These are phyloP conservation scores for Manis javanica DNA, from an alignment of 2,797 vertebrate species.

Conservation along the genomic window DNA sequence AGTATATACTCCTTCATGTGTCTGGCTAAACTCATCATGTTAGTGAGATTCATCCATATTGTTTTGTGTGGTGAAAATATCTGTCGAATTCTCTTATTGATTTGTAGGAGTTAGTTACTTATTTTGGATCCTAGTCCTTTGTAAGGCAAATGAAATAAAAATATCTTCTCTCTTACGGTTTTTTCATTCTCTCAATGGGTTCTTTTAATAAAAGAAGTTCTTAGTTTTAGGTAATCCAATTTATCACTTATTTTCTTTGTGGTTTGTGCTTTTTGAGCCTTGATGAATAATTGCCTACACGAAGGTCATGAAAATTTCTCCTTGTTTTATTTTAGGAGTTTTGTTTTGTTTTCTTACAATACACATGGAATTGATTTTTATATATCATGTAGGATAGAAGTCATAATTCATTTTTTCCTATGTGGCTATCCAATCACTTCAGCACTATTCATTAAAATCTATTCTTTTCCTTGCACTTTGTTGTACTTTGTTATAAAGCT, in stretches of 20 bases:
- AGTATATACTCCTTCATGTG: background rate
- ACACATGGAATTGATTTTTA: constrained; percentile 11
- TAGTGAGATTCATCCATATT: background rate
- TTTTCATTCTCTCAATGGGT: background rate
- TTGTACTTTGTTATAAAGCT: constrained; percentile 25
- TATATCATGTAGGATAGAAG: background rate
- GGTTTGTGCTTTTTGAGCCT: background rate
- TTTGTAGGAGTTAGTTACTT: background rate
- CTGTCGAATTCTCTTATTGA: background rate
- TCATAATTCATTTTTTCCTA: constrained; percentile 22
- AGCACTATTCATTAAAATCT: background rate
- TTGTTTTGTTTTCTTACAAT: background rate
- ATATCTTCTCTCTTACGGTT: background rate
- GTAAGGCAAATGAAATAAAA: background rate
- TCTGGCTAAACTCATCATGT: background rate
- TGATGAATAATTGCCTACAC: constrained; percentile 31
- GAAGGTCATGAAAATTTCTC: background rate
- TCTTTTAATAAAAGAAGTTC: background rate
- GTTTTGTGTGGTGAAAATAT: background rate
- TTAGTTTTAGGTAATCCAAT: background rate
- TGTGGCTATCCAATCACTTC: background rate
- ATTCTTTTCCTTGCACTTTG: background rate
- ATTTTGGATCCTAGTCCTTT: background rate
- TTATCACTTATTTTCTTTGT: constrained; percentile 32
- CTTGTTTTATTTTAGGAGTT: background rate